Conservation (phyloP, 2,888 invertebrate species). For the Drosophila pseudotakahashii region DNA sequence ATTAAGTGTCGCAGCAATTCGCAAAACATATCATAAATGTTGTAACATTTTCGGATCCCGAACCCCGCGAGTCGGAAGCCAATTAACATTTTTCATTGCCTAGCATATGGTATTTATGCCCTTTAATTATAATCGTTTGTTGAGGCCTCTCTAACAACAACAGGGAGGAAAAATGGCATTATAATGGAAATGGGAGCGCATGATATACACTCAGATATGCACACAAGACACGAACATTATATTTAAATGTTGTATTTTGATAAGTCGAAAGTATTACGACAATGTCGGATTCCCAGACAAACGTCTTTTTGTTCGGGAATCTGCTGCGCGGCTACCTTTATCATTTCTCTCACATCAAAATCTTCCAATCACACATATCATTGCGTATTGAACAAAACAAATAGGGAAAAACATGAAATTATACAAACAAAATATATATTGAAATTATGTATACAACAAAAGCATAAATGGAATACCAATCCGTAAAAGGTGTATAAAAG, state of each 20-base stretch:
- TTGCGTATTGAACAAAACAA: constrained; percentile 56
- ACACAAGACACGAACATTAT: constrained; percentile 14
- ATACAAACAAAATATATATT: constrained; percentile 49
- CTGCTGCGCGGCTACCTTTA: constrained; percentile 43
- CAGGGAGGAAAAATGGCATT: constrained; percentile 3
- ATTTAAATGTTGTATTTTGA: constrained; percentile 42
- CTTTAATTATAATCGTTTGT: constrained; percentile 17
- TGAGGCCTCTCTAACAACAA: constrained; percentile 4
- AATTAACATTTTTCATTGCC: constrained; percentile 43
- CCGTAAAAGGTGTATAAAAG: constrained; percentile 30
- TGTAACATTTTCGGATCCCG: constrained; percentile 80
- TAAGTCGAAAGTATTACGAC: constrained; percentile 41
- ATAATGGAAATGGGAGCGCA: constrained; percentile 11
- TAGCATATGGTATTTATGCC: constrained; percentile 33
- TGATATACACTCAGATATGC: constrained; percentile 14
- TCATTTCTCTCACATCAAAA: constrained; percentile 57
- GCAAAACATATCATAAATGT: constrained; percentile 85
- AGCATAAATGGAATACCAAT: constrained; percentile 10
- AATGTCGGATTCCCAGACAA: constrained; percentile 20
- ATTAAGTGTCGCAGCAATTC: constrained; percentile 84
- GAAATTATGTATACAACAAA: constrained; percentile 48
- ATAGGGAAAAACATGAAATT: constrained; percentile 28
- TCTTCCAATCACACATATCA: constrained; percentile 80
- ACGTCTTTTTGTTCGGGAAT: constrained; percentile 9
- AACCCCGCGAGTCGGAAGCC: constrained; percentile 7